These are phyloP conservation scores for Aselliscus stoliczkanus DNA, from an alignment of 2,797 vertebrate genomes.

Conservation along the genomic window DNA sequence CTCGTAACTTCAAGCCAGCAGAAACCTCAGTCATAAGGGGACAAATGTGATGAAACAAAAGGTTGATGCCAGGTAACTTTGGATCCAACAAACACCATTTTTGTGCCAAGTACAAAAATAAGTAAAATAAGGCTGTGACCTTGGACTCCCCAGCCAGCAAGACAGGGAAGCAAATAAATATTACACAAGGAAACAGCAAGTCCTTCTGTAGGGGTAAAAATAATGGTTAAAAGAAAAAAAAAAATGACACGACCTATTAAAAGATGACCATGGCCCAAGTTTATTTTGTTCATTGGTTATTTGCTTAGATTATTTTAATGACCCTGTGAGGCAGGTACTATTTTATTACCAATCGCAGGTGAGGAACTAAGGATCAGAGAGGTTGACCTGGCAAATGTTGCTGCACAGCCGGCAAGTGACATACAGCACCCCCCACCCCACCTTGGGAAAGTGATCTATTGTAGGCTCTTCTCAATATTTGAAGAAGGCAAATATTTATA, in stretches of 20 bases:
- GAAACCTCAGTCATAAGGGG: not conserved
- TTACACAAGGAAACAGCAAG: not conserved
- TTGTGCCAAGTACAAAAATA: slow-evolving; percentile 36
- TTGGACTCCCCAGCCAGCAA: not conserved
- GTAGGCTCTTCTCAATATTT: not conserved
- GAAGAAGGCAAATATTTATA: not conserved
- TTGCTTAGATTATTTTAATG: not conserved
- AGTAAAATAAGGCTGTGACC: not conserved
- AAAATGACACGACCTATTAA: not conserved
- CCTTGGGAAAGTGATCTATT: not conserved
- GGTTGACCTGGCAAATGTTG: not conserved
- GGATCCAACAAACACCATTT: not conserved
- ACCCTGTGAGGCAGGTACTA: not conserved
- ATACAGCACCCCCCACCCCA: not conserved
- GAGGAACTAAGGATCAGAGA: not conserved
- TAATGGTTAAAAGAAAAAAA: not conserved
- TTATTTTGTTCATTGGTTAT: not conserved
- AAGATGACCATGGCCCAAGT: not conserved
- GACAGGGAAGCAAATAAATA: not conserved
- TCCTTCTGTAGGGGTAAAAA: not conserved
- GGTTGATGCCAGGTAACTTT: not conserved
- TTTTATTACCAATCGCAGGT: not conserved
- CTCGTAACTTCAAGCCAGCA: not conserved
- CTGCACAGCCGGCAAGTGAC: not conserved
- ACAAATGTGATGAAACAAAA: not conserved